Conservation (phyloP, 1,140 invertebrate genomes). For the Ruditapes philippinarum region DNA sequence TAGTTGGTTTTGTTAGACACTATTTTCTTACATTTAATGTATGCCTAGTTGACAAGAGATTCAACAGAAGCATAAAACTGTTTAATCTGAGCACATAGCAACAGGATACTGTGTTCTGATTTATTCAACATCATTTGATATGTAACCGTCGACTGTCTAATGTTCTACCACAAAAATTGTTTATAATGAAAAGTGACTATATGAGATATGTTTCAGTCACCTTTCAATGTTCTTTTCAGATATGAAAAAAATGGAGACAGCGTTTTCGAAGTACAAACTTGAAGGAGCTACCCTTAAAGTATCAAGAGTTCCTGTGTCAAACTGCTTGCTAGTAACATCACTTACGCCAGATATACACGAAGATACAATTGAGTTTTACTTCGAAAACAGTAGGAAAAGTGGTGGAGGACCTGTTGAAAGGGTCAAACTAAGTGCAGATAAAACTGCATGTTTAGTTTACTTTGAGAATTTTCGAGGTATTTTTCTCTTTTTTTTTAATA, state of each 20-base stretch:
- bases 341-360: neutral
- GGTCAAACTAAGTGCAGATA: neutral
- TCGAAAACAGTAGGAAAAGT: constrained; percentile 36
- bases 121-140: too few species aligned
- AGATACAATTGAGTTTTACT: constrained; percentile 49
- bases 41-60: too few species aligned
- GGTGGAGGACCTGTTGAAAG: constrained; percentile 47
- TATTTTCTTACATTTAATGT: too few species aligned
- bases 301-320: constrained; percentile 22
- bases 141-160: too few species aligned
- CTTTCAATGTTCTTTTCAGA: neutral
- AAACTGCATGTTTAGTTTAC: constrained; percentile 25
- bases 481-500: too few species aligned
- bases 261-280: neutral
- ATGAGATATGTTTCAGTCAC: too few species aligned
- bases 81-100: too few species aligned
- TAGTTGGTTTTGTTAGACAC: too few species aligned
- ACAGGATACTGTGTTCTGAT: too few species aligned
- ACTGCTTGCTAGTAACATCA: constrained; percentile 39
- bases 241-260: neutral
- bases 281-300: constrained; percentile 30
- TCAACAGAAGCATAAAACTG: too few species aligned
- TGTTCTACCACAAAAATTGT: too few species aligned
- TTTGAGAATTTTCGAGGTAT: constrained; percentile 48
- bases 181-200: too few species aligned